Percentiles rank a stretch among this genome's conserved stretches.
Evolutionary conservation across 2,797 vertebrate species (phyloP).

Genomic region (Hirundo rustica): DNA sequence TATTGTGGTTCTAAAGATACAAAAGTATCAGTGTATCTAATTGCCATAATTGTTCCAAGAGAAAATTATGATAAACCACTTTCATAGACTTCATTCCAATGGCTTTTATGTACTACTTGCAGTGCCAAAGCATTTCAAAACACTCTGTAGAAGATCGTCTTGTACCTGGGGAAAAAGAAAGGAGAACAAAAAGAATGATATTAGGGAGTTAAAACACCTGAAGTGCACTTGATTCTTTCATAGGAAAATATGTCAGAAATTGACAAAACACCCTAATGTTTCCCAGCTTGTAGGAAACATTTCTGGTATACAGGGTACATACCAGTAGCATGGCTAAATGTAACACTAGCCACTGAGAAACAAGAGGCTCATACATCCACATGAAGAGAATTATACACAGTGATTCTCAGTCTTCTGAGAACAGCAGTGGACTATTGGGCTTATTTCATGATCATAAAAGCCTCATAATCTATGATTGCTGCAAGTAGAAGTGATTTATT

Average conservation of each 20-base stretch:
- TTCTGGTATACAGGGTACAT: slow-evolving; percentile 34
- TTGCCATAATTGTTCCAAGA: slow-evolving; percentile 65
- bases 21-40: slow-evolving; percentile 59
- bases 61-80: slow-evolving; percentile 56
- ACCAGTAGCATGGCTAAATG: slow-evolving; percentile 51
- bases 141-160: slow-evolving; percentile 52
- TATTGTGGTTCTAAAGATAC: slow-evolving; percentile 59
- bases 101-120: slow-evolving; percentile 53
- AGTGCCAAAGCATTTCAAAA: slow-evolving; percentile 59
- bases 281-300: slow-evolving; percentile 29
- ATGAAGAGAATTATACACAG: slow-evolving; percentile 51
- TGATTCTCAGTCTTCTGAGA: slow-evolving; percentile 73
- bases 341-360: slow-evolving; percentile 58
- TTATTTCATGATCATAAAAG: slow-evolving; percentile 78
- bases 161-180: slow-evolving; percentile 39
- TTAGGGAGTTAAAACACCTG: slow-evolving; percentile 55
- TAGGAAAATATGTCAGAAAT: slow-evolving; percentile 6
- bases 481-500: slow-evolving; percentile 77
- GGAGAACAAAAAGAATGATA: slow-evolving; percentile 49
- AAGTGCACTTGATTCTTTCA: slow-evolving; percentile 62
- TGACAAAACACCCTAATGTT: slow-evolving; percentile 20
- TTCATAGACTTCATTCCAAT: slow-evolving; percentile 38
- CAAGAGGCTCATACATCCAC: slow-evolving; percentile 26
- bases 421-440: slow-evolving; percentile 64
- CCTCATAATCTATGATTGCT: slow-evolving; percentile 74